A percentile compares a stretch with the other conserved stretches of the same genome.
Conservation (phyloP, 2,113 vertebrate genomes). For the Cyphomyrus plagiostoma region DNA sequence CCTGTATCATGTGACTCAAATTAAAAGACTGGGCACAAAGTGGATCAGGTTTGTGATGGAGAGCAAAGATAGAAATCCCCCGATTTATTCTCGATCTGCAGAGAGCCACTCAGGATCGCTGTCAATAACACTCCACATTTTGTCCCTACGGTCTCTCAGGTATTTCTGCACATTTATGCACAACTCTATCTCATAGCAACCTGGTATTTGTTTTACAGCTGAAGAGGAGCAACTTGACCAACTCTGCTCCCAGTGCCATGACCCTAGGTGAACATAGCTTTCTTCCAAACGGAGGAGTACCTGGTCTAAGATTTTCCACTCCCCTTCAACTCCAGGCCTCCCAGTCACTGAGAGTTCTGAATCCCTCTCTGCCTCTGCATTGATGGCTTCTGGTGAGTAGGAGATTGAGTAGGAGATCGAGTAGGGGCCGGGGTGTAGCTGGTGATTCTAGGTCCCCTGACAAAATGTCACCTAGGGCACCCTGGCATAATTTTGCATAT, state of each 20-base stretch:
- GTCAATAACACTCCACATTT: not conserved
- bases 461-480: not conserved
- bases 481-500: not conserved
- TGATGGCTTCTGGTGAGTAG: not conserved
- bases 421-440: not conserved
- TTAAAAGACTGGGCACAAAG: not conserved
- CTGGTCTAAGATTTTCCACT: not conserved
- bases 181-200: not conserved
- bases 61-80: not conserved
- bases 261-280: not conserved
- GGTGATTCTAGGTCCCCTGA: not conserved
- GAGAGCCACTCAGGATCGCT: not conserved
- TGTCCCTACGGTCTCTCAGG: not conserved
- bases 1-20: not conserved
- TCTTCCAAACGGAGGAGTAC: not conserved
- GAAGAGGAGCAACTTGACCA: not conserved
- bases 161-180: not conserved
- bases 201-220: not conserved
- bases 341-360: not conserved
- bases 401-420: not conserved
- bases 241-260: not conserved
- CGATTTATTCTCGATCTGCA: not conserved
- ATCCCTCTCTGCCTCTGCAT: not conserved
- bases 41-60: not conserved
- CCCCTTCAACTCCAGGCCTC: not conserved